Percentiles rank a stretch among this genome's conserved stretches.
These are phyloP conservation scores for Seira ritae DNA, from an alignment of 2,888 invertebrate genomes.

Conservation along the genomic window DNA sequence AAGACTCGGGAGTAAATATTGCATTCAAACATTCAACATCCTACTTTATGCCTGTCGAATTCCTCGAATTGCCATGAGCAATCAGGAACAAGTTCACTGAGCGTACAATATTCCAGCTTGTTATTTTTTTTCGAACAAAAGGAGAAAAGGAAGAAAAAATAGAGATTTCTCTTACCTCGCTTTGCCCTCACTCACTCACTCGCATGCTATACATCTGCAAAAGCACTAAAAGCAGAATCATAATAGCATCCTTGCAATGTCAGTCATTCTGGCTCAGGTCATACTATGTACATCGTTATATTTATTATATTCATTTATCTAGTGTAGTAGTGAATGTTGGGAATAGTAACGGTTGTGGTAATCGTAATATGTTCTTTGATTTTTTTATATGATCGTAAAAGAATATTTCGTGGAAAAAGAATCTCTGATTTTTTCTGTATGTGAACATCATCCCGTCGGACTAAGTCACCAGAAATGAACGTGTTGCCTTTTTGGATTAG, in stretches of 20 bases:
- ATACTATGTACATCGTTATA: not conserved
- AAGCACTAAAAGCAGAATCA: too few relatives aligned
- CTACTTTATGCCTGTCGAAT: not conserved
- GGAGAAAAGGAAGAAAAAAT: not conserved
- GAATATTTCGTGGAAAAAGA: not conserved
- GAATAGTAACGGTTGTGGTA: not conserved
- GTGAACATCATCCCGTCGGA: not conserved
- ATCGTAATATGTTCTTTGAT: not conserved
- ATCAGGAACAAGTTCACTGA: not conserved
- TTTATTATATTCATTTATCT: too few relatives aligned
- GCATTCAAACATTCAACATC: too few relatives aligned
- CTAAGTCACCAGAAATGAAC: not conserved
- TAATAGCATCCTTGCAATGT: not conserved
- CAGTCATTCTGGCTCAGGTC: slow-evolving; percentile 11
- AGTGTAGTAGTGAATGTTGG: too few relatives aligned
- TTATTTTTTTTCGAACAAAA: not conserved
- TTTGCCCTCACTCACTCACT: too few relatives aligned
- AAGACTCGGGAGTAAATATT: too few relatives aligned
- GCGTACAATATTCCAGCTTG: not conserved
- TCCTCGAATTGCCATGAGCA: slow-evolving; percentile 4
- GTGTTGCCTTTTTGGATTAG: not conserved
- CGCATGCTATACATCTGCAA: too few relatives aligned
- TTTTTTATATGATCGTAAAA: slow-evolving; percentile 6
- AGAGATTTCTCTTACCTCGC: not conserved
- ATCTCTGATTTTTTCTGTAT: not conserved